Conservation (phyloP, 2,888 invertebrate species). For the Napeogenes inachia region DNA sequence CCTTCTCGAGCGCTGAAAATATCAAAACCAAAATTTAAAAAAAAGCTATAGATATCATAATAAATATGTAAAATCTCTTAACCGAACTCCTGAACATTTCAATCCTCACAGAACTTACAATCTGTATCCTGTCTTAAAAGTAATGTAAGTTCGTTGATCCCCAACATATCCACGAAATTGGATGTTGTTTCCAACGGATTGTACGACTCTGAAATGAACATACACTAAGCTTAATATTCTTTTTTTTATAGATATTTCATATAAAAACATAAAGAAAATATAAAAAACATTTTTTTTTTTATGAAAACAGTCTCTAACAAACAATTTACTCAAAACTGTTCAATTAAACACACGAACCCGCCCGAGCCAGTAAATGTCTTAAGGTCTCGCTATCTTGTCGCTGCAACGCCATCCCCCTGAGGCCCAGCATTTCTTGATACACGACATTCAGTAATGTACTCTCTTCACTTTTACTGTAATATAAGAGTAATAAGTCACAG, state of each 20-base stretch:
- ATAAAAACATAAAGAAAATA: not conserved
- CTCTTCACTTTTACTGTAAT: not conserved
- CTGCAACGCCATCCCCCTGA: conserved; percentile 37
- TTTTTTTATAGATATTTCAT: not conserved
- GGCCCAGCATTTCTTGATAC: conserved; percentile 35
- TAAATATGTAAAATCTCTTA: no score
- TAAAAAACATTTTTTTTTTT: not conserved
- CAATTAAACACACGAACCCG: conserved; percentile 35
- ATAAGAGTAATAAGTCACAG: no score
- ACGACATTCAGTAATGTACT: not conserved
- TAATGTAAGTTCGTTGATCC: conserved; percentile 31
- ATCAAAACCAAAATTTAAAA: no score
- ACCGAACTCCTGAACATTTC: no score
- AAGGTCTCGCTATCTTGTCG: conserved; percentile 29
- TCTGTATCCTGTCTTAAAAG: conserved; percentile 34
- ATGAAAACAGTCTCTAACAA: not conserved
- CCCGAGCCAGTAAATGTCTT: conserved; percentile 33
- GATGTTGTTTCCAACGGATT: conserved; percentile 12
- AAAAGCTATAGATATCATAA: no score
- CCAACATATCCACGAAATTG: conserved; percentile 22
- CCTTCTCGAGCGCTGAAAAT: no score
- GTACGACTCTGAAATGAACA: conserved; percentile 29
- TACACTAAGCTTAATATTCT: not conserved
- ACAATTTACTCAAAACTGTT: not conserved
- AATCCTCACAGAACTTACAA: conserved; percentile 31